Evolutionary conservation across 2,113 vertebrate genomes (phyloP).

Genomic region (Cyanoramphus novaezelandiae): DNA sequence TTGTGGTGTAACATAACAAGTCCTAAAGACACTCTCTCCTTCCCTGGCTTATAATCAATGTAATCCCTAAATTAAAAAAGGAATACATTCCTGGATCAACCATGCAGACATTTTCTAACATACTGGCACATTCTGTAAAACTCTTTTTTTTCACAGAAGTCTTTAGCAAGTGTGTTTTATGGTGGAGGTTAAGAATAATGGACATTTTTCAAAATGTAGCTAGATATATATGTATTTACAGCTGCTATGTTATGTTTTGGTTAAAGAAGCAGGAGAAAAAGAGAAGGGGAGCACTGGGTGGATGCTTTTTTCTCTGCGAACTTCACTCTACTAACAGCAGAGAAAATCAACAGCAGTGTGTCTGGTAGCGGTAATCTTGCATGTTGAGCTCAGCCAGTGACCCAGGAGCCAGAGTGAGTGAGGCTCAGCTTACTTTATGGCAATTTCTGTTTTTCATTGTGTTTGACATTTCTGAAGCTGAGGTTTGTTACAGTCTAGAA

Average conservation of each 20-base stretch:
- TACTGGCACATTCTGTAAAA: neutral
- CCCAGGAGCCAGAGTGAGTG: conserved; percentile 23
- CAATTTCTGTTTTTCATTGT: conserved; percentile 52
- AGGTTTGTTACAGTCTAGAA: conserved; percentile 23
- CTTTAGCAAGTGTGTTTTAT: neutral
- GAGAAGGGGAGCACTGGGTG: neutral
- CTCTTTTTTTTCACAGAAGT: neutral
- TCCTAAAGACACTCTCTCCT: neutral
- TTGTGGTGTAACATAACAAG: neutral
- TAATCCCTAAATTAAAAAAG: neutral
- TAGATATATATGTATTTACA: neutral
- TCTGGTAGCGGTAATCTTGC: neutral
- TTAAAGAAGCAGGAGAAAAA: neutral
- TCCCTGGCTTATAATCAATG: neutral
- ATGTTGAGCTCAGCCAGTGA: neutral
- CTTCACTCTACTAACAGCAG: neutral
- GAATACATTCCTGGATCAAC: neutral
- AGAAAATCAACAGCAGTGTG: neutral
- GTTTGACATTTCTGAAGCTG: conserved; percentile 50
- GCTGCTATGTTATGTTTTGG: neutral
- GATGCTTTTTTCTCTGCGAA: neutral
- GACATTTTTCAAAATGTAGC: neutral
- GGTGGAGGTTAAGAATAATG: neutral
- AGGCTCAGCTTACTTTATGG: conserved; percentile 5
- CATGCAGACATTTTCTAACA: neutral